These are phyloP conservation scores for Saguinus imperator DNA, from an alignment of 2,113 vertebrate genomes.

Conservation along the genomic window DNA sequence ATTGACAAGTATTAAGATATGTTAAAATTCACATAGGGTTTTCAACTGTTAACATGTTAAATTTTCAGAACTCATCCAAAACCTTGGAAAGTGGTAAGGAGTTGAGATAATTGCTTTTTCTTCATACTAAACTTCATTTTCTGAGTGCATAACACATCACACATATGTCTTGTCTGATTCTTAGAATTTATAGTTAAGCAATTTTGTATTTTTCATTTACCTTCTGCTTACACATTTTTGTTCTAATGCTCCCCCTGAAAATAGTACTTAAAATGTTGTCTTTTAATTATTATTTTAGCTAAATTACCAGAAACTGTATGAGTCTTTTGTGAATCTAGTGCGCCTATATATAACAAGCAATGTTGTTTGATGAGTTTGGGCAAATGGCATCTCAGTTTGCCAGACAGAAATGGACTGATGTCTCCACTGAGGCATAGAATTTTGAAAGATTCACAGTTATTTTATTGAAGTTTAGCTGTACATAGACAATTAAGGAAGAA, in stretches of 20 bases:
- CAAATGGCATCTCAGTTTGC: conserved; percentile 22
- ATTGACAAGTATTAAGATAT: not conserved
- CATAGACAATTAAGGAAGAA: conserved; percentile 67
- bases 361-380: not conserved
- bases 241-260: not conserved
- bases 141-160: not conserved
- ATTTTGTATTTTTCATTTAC: not conserved
- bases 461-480: conserved; percentile 57
- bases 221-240: not conserved
- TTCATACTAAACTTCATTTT: not conserved
- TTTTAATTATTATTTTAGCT: not conserved
- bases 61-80: not conserved
- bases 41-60: not conserved
- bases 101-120: not conserved
- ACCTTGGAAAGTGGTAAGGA: not conserved
- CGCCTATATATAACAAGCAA: not conserved
- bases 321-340: not conserved
- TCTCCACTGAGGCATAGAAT: conserved; percentile 47
- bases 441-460: conserved; percentile 56
- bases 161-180: not conserved
- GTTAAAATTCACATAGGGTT: not conserved
- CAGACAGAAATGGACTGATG: not conserved
- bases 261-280: not conserved
- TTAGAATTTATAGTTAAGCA: not conserved
- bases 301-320: not conserved